These are phyloP conservation scores for Panthera uncia DNA, from an alignment of 2,113 vertebrate genomes.

Conservation along the genomic window DNA sequence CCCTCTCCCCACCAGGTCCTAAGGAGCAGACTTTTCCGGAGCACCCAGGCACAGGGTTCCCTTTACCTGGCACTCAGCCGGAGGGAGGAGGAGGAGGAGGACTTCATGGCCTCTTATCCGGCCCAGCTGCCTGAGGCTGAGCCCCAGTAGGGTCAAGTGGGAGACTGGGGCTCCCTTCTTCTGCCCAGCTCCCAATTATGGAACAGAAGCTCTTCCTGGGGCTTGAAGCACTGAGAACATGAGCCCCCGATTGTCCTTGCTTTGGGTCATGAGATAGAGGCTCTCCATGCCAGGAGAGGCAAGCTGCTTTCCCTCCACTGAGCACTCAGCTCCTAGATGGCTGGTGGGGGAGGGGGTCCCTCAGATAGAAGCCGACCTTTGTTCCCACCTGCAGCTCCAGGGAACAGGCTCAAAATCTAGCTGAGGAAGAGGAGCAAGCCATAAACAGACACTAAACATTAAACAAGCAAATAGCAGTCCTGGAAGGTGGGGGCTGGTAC, in stretches of 20 bases:
- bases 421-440: not conserved
- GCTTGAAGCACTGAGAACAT: not conserved
- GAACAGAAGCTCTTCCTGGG: not conserved
- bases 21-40: not conserved
- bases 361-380: not conserved
- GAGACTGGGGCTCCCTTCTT: not conserved
- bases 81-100: not conserved
- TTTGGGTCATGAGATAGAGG: not conserved
- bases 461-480: not conserved
- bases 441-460: not conserved
- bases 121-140: not conserved
- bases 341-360: not conserved
- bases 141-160: not conserved
- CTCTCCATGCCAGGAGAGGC: not conserved
- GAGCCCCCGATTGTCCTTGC: not conserved
- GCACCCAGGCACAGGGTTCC: not conserved
- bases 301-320: not conserved
- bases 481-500: not conserved
- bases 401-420: not conserved
- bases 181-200: not conserved
- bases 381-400: not conserved
- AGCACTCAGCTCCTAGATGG: not conserved
- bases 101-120: not conserved
- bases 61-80: accelerated
- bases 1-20: not conserved